phyloP scores from a whole-genome alignment of 2,888 invertebrate genomes.

The Apamea epomidion region DNA sequence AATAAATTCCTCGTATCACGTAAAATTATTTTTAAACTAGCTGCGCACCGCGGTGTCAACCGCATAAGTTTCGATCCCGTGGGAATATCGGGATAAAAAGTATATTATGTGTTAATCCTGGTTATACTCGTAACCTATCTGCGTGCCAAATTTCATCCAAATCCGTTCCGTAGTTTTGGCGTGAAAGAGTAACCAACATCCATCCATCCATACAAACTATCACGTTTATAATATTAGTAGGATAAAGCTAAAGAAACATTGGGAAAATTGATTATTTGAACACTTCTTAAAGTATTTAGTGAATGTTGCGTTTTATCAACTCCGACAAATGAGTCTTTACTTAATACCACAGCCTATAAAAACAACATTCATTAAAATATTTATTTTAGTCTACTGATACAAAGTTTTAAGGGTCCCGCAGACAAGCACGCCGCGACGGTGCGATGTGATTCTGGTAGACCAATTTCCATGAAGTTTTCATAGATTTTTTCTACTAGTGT shows the following conservation, averaged over 20 bases:
- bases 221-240: too few species aligned
- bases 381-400: not conserved
- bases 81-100: too few species aligned
- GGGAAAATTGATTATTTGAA: not conserved
- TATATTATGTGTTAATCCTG: too few species aligned
- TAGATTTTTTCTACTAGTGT: not conserved
- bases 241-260: not conserved
- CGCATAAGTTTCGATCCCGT: too few species aligned
- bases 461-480: not conserved
- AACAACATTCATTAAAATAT: conserved; percentile 35
- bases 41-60: too few species aligned
- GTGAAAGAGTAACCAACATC: too few species aligned
- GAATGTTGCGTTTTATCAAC: not conserved
- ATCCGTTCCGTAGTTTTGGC: too few species aligned
- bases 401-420: too few species aligned
- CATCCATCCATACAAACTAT: too few species aligned
- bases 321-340: not conserved
- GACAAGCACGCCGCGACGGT: not conserved
- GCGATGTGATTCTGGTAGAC: not conserved
- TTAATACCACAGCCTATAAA: not conserved
- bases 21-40: not conserved
- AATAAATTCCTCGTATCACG: not conserved
- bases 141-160: too few species aligned
- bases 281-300: not conserved
- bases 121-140: too few species aligned